Conservation (phyloP, 2,797 vertebrate species). For the Choloepus didactylus region DNA sequence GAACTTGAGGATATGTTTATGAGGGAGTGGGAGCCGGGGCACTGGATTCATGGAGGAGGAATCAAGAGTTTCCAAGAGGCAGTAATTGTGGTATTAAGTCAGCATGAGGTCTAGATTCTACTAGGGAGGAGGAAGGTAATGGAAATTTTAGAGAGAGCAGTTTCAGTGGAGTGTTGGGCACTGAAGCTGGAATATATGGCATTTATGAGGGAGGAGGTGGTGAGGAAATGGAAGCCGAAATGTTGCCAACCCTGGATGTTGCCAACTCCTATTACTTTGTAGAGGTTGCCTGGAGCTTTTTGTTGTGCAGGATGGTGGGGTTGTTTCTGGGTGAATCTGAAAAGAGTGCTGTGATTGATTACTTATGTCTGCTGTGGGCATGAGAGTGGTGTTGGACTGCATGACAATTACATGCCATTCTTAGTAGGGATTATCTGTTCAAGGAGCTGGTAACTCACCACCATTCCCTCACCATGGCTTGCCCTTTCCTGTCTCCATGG, state of each 20-base stretch:
- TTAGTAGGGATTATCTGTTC: background rate
- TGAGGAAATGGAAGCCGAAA: background rate
- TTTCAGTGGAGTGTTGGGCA: background rate
- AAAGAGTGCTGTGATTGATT: background rate
- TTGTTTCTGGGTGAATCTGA: constrained; percentile 36
- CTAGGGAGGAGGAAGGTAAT: background rate
- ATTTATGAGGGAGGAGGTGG: constrained; percentile 16
- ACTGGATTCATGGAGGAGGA: background rate
- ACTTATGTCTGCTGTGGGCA: background rate
- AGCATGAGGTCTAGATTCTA: background rate
- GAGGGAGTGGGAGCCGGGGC: background rate
- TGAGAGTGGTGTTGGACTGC: background rate
- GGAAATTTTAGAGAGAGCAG: background rate
- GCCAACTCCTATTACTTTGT: background rate
- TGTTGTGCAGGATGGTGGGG: background rate
- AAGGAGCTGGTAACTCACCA: background rate
- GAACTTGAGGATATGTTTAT: background rate
- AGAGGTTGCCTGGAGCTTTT: background rate
- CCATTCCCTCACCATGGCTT: background rate
- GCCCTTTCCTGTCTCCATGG: background rate
- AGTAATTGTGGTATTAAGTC: background rate
- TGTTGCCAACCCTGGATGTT: background rate
- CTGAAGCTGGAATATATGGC: background rate
- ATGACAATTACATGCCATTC: background rate
- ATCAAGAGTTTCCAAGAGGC: background rate